Base-by-base conservation (phyloP, 2,797 vertebrate species). In the Octomys mimax region DNA sequence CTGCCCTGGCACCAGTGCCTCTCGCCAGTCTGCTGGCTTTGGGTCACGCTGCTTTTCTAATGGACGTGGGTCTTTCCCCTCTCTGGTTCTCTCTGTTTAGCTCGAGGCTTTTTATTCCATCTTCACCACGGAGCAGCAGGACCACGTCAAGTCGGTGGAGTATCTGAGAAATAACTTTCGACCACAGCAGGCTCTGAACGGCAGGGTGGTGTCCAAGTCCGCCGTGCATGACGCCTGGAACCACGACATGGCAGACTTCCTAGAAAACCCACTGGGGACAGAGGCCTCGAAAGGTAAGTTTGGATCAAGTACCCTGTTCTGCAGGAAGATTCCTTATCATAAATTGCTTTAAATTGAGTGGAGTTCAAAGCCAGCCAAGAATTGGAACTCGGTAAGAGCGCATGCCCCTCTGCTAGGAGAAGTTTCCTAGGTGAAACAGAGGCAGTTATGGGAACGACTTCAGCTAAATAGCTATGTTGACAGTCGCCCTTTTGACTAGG, bases 81-180 rank as follows among this genome's bases (percentile, higher is more conserved):
- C 84, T 79, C 87, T 95, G 62, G 73, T 96, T 96, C 85, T 95
- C 2, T 46, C 39, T 46, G 24, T 97, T 95, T 98, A 99, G 99
- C 98, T 99, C 97, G 99, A 99, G 97, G 99, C 99, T 0, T 99
- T 99, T 98, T 99, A 99, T 98, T 99, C 99, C 42, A 99, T 99
- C 98, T 99, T 99, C 98, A 99, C 99, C 97, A 99, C 99, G 0
- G 99, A 99, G 97, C 99, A 99, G 98, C 99, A 99, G 98, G 99
- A 99, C 98, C 99, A 99, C 0, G 99, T 99, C 79, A 99, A 99
- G 97, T 99, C 99, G 0, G 99, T 99, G 98, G 99, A 99, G 95
- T 99, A 99, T 97, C 98, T 99, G 97, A 99, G 99, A 97, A 99
- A 99, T 96, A 99, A 99, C 98, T 99, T 99, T 97, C 98, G 99